Percentiles rank a stretch among this genome's conserved stretches.
phyloP scores from a whole-genome alignment of 2,113 vertebrate genomes.

The Okapia johnstoni region DNA sequence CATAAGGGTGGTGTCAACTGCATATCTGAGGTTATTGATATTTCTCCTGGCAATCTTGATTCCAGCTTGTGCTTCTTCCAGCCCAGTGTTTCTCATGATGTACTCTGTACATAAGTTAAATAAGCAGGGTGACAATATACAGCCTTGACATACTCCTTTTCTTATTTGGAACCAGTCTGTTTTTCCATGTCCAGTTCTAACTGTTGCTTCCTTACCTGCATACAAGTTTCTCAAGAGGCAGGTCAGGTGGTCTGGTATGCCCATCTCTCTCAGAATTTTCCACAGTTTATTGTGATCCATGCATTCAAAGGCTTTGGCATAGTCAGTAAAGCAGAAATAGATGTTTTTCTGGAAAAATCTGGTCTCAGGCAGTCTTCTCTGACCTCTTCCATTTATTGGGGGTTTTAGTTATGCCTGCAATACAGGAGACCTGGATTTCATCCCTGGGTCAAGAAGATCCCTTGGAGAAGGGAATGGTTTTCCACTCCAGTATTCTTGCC shows the following conservation, averaged over 20 bases:
- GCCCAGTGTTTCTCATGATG: too few relatives aligned
- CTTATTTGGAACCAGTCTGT: not conserved
- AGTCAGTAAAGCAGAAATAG: not conserved
- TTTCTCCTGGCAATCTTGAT: too few relatives aligned
- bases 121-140: not conserved
- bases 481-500: not conserved
- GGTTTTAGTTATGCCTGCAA: not conserved
- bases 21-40: too few relatives aligned
- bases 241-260: not conserved
- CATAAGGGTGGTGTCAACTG: too few relatives aligned
- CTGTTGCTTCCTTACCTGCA: not conserved
- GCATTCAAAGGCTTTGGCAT: not conserved
- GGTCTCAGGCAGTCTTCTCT: not conserved
- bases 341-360: not conserved
- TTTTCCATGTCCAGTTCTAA: not conserved
- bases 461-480: not conserved
- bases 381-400: not conserved
- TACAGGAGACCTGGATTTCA: not conserved
- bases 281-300: not conserved
- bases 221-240: not conserved
- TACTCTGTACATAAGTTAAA: not conserved
- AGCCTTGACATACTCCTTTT: not conserved
- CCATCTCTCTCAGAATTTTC: not conserved
- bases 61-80: too few relatives aligned
- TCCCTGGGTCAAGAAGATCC: not conserved